Percentiles rank a stretch among this genome's conserved stretches.
Conservation (phyloP, 1,140 invertebrate genomes). For the Bursaphelenchus mucronatus region DNA sequence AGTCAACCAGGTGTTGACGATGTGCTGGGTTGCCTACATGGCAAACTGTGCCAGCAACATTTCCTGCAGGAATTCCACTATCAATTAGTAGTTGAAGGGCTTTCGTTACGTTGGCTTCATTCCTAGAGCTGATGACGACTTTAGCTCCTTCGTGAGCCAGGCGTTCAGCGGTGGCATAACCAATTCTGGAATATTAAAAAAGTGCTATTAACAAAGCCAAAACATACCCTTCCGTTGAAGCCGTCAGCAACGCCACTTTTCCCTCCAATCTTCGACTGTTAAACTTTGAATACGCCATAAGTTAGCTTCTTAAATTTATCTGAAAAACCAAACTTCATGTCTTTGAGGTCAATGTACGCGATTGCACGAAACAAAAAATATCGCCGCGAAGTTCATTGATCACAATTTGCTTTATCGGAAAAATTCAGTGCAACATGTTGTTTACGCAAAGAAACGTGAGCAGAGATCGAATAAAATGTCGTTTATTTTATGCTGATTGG, state of each 20-base stretch:
- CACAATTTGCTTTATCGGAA: too few relatives aligned
- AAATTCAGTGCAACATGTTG: too few relatives aligned
- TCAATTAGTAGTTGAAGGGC: slow-evolving; percentile 57
- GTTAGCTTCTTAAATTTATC: too few relatives aligned
- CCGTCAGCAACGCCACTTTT: slow-evolving; percentile 25
- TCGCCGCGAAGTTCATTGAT: too few relatives aligned
- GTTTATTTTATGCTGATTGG: too few relatives aligned
- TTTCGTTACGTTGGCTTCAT: slow-evolving; percentile 53
- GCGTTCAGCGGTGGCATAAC: slow-evolving; percentile 79
- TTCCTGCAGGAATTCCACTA: slow-evolving; percentile 63
- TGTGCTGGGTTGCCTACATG: slow-evolving; percentile 73
- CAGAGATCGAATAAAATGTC: too few relatives aligned
- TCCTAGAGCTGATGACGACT: slow-evolving; percentile 83
- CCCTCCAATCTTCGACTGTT: slow-evolving; percentile 15
- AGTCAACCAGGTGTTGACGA: slow-evolving; percentile 72
- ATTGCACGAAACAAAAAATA: too few relatives aligned
- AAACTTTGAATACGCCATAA: not conserved
- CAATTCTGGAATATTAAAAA: slow-evolving; percentile 71
- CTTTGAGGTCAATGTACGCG: too few relatives aligned
- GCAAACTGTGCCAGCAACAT: slow-evolving; percentile 21
- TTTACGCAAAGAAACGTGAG: too few relatives aligned
- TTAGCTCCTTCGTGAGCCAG: slow-evolving; percentile 81
- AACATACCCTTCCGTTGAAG: slow-evolving; percentile 12
- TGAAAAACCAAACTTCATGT: too few relatives aligned
- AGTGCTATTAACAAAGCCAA: not conserved